These are phyloP conservation scores for Idris sp. DNA, from an alignment of 1,140 invertebrate species.

Conservation along the genomic window DNA sequence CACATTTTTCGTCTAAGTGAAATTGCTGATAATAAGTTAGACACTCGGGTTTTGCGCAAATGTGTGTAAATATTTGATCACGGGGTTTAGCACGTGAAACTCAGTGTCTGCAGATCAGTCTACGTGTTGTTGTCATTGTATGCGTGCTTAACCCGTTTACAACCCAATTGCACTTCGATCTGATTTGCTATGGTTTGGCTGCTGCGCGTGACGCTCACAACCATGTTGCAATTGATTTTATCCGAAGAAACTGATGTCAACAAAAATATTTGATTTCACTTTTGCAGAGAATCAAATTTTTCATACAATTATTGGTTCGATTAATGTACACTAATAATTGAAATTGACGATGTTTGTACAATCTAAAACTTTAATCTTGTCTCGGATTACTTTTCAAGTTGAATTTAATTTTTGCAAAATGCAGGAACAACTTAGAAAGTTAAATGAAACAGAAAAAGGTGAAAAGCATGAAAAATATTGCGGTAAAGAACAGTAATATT, in stretches of 20 bases:
- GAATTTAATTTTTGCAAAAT: too few relatives aligned
- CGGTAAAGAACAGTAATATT: neutral
- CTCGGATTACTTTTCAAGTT: too few relatives aligned
- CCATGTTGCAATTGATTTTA: conserved; percentile 18
- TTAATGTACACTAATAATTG: too few relatives aligned
- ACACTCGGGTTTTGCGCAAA: too few relatives aligned
- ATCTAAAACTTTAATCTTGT: too few relatives aligned
- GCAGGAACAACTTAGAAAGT: too few relatives aligned
- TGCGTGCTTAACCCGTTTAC: conserved; percentile 40
- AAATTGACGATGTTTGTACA: too few relatives aligned
- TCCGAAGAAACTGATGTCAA: neutral
- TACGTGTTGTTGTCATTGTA: conserved; percentile 11
- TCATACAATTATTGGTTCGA: neutral
- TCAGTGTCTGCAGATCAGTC: conserved; percentile 20
- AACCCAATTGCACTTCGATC: conserved; percentile 43
- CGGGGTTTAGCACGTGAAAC: conserved; percentile 7
- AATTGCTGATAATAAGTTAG: conserved; percentile 16
- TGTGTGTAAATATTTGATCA: conserved; percentile 26
- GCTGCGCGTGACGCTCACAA: conserved; percentile 15
- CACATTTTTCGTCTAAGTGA: conserved; percentile 11
- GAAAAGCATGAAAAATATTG: neutral
- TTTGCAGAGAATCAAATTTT: too few relatives aligned
- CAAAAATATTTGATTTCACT: too few relatives aligned
- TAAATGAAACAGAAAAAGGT: neutral
- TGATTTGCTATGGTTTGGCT: conserved; percentile 33